These are phyloP conservation scores for Odobenus rosmarus DNA, from an alignment of 2,113 vertebrate genomes.

Conservation along the genomic window DNA sequence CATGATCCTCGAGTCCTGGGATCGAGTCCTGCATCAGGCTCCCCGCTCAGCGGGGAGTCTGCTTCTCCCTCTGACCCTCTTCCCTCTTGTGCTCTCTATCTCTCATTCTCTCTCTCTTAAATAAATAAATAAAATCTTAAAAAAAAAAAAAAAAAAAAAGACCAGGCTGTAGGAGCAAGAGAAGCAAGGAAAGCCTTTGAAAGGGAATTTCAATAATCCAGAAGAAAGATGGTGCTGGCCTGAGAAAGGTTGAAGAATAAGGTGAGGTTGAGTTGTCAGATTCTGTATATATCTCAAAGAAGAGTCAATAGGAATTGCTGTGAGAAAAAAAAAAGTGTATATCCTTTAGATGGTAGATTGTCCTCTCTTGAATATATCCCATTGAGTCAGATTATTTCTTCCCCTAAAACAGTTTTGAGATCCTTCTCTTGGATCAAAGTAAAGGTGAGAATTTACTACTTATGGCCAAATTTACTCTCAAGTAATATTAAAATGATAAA, in stretches of 20 bases:
- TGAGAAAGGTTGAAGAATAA: not conserved
- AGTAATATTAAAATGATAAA: not conserved
- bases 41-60: no score
- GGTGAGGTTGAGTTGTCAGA: not conserved
- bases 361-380: not conserved
- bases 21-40: no score
- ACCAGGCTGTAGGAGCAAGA: not conserved
- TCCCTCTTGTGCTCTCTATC: no score
- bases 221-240: not conserved
- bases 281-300: not conserved
- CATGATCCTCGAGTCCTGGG: no score
- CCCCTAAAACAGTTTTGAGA: not conserved
- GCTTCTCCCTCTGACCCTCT: no score
- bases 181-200: not conserved
- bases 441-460: not conserved
- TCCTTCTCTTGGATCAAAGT: not conserved
- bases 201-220: not conserved
- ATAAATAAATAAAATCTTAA: no score
- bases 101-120: no score
- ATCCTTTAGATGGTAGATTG: not conserved
- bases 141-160: no score
- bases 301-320: not conserved
- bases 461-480: not conserved
- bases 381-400: not conserved
- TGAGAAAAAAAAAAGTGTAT: not conserved